Base-by-base conservation (phyloP, 2,888 invertebrate genomes). In the Blastobasis lacticolella region DNA sequence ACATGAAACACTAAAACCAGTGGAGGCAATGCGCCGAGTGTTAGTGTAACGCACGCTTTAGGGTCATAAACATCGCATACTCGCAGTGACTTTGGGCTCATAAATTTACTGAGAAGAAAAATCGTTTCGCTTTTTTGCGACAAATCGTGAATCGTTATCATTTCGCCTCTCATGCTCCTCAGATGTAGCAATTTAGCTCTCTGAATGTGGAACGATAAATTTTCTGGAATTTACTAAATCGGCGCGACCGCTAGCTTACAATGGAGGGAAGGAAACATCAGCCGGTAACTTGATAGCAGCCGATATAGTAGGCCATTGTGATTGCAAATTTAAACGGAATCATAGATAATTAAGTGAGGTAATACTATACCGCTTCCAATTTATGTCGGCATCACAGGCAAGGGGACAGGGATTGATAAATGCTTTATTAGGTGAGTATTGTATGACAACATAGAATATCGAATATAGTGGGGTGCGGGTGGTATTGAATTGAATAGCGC, bases 141-240 rank as follows among this genome's bases (percentile, higher is more conserved):
- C 53, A 53, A 53, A 53, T 53, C 36, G 38, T 41, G 45, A 45
- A 45, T 53, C 53, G 45, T 50, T 53, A 53, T 49, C 49, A 49
- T 53, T 50, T 41, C 53, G 49, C 48, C 10, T 48, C 45, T 38
- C 40, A 44, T 45, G 48, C 50, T 52, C 45, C 38, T 45, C 42
- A 23, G 48, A 50, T 53, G 48, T 45, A 45, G 48, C 49, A 48
- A 53, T 53, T 50, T 48, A 50, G 53, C 42, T 48, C 45, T 38
- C 53, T 48, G 38, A 53, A 53, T 53, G 38, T 36, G 9, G n/a
- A 9, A 40, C 48, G 40, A 53, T 53, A 53, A 46, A 53, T 53
- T 53, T 48, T 45, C 49, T 49, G 38, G 45, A 49, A 49, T 45
- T 49, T 45, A 46, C 46, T 46, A 46, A 46, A 46, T 46, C 37